Evolutionary conservation across 2,888 invertebrate species (phyloP).

Genomic region (Zaprionus lineosus): DNA sequence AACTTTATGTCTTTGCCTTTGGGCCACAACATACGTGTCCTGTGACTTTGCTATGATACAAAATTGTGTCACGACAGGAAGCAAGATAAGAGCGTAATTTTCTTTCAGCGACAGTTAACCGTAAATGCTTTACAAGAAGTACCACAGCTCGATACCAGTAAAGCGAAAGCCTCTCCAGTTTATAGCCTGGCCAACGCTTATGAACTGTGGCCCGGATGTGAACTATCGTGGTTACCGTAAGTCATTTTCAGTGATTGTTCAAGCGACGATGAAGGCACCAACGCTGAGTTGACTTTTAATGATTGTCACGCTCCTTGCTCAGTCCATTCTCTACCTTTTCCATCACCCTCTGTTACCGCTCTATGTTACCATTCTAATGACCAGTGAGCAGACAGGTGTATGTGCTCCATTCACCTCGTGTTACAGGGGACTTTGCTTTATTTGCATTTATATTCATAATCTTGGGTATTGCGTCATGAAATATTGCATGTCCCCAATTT

Average conservation of each 20-base stretch:
- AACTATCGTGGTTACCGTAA: conserved; percentile 80
- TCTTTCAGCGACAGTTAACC: conserved; percentile 66
- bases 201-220: conserved; percentile 68
- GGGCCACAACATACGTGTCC: conserved; percentile 33
- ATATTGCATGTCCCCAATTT: conserved; percentile 78
- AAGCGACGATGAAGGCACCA: conserved; percentile 43
- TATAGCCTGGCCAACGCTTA: conserved; percentile 9
- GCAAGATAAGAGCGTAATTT: conserved; percentile 83
- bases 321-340: conserved; percentile 1
- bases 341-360: neutral
- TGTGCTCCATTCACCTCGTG: conserved; percentile 3
- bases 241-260: conserved; percentile 79
- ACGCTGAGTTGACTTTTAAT: conserved; percentile 74
- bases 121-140: conserved; percentile 50
- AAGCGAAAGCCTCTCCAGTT: neutral
- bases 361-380: conserved; percentile 7
- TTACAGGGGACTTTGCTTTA: conserved; percentile 48
- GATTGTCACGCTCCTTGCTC: conserved; percentile 71
- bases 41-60: conserved; percentile 78
- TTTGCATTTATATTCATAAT: conserved; percentile 80
- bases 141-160: neutral
- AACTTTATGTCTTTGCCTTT: conserved; percentile 71
- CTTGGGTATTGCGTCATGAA: conserved; percentile 74
- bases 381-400: conserved; percentile 63
- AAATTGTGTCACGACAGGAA: conserved; percentile 83